A percentile compares a stretch with the other conserved stretches of the same genome.
Evolutionary conservation across 2,888 invertebrate genomes (phyloP).

Genomic region (Scaeva pyrastri): DNA sequence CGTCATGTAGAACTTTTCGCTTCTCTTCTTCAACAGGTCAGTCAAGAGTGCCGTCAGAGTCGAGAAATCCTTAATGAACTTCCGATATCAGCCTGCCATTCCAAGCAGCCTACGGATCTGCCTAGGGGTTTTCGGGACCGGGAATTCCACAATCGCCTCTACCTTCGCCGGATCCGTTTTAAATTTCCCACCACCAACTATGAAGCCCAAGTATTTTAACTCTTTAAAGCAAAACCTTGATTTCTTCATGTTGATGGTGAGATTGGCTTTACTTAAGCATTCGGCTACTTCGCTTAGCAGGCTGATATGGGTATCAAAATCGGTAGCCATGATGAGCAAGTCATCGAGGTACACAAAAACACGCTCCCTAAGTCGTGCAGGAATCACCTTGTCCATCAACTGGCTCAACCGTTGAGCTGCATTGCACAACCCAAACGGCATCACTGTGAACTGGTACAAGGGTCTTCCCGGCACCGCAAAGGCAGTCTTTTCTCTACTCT

Average conservation of each 20-base stretch:
- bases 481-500: too few relatives aligned
- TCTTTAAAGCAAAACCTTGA: not conserved
- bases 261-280: not conserved
- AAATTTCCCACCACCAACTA: not conserved
- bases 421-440: not conserved
- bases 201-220: constrained; percentile 3
- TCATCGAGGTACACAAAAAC: too few relatives aligned
- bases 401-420: not conserved
- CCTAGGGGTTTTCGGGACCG: too few relatives aligned
- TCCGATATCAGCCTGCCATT: not conserved
- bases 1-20: not conserved
- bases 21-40: not conserved
- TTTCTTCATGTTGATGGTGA: not conserved
- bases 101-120: too few relatives aligned
- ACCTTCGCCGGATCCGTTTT: not conserved
- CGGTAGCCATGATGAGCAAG: too few relatives aligned
- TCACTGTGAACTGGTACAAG: too few relatives aligned
- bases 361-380: too few relatives aligned
- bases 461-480: too few relatives aligned
- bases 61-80: not conserved
- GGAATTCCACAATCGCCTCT: not conserved
- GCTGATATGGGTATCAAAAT: not conserved
- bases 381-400: not conserved
- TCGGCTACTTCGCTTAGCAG: not conserved
- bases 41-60: not conserved